Percentiles rank a stretch among this genome's conserved stretches.
Conservation (phyloP, 2,113 vertebrate genomes). For the Baryphthengus martii region DNA sequence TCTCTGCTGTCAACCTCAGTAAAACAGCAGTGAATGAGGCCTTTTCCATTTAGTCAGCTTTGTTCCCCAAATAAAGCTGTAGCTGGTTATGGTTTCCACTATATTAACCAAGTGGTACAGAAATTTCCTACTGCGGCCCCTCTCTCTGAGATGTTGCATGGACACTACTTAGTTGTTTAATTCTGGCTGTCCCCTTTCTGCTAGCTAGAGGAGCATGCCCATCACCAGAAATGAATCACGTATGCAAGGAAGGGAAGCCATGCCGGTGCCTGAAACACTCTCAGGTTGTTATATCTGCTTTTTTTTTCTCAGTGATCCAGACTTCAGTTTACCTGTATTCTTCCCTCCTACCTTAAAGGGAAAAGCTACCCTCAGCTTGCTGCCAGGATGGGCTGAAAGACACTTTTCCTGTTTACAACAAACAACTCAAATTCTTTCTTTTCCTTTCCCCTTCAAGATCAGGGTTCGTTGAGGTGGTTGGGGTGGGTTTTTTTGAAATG, state of each 20-base stretch:
- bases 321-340: neutral
- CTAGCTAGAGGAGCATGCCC: rapidly evolving
- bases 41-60: neutral
- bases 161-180: neutral
- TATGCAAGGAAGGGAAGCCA: neutral
- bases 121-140: neutral
- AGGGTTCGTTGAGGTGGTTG: neutral
- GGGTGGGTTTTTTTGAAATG: neutral
- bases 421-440: neutral
- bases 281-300: neutral
- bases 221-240: rapidly evolving
- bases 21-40: neutral
- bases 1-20: neutral
- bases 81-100: neutral
- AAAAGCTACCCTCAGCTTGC: neutral
- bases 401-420: neutral
- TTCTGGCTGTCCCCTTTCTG: neutral
- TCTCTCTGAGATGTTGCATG: neutral
- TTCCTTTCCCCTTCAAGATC: neutral
- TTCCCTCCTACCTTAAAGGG: neutral
- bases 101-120: neutral
- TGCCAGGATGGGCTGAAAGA: neutral
- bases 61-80: neutral
- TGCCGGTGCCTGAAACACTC: neutral
- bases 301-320: neutral